Base-by-base conservation (phyloP, 2,797 vertebrate genomes). In the Fratercula arctica region DNA sequence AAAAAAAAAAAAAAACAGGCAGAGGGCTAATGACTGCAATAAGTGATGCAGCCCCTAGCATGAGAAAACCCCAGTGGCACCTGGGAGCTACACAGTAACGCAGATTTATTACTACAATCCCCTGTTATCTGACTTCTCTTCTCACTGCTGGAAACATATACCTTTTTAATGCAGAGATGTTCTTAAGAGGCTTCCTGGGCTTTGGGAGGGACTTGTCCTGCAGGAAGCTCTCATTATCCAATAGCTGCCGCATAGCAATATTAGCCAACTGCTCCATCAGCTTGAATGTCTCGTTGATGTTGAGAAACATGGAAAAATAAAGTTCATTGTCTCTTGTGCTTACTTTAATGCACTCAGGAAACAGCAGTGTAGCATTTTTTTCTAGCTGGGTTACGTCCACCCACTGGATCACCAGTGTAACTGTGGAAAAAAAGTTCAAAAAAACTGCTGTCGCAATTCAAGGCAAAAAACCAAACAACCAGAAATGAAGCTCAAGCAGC, bases 301-400 rank as follows among this genome's bases (percentile, higher is more conserved):
- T 99, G 79, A 99, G 99, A 97, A 99, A 99, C 99, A 99, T 99
- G 93, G 99, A 99, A 98, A 99, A 99, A 98, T 98, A 99, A 88
- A 99, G 98, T 70, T 99, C 98, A 1, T 96, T 98, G 97, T 98
- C 97, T 6, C 99, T 98, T 0, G 99, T 99, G 97, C 98, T 99
- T 85, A 99, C 99, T 5, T 99, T 98, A 74, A 99, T 98, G 77
- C 99, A 99, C 97, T 99, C 99, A 0, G 99, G 99, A 87, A 99
- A 99, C 41, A 99, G 97, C 91, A 99, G 97, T 0, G 99, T 99
- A 90, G 99, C 99, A 10, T 99, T 99, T 98, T 99, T 99, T 98
- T 99, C 99, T 78, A 99, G 97, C 92, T 98, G 99, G 2, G 98
- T 99, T 95, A 99, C 98, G 54, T 99, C 99, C 3, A 99, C 99